These are phyloP conservation scores for Papilio demoleus DNA, from an alignment of 2,888 invertebrate genomes.

Conservation along the genomic window DNA sequence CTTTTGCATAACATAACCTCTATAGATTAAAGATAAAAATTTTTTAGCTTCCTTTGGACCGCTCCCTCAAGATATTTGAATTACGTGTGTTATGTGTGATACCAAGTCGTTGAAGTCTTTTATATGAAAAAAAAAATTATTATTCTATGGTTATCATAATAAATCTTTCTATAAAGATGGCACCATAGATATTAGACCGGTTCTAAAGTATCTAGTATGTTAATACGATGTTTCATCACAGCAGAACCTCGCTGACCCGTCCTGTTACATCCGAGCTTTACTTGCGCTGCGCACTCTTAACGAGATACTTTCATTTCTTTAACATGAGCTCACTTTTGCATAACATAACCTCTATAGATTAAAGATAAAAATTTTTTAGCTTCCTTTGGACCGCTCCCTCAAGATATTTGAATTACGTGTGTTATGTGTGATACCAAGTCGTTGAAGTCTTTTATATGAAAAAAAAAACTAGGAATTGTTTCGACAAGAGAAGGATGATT, in stretches of 20 bases:
- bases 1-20: conserved; percentile 33
- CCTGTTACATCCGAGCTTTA: conserved; percentile 34
- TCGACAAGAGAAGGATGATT: too few species aligned
- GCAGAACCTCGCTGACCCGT: conserved; percentile 35
- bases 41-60: conserved; percentile 23
- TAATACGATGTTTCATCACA: conserved; percentile 34
- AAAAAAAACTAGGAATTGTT: neutral
- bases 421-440: neutral
- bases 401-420: neutral
- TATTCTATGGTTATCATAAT: conserved; percentile 10
- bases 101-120: conserved; percentile 34
- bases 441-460: conserved; percentile 39
- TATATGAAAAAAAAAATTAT: conserved; percentile 24
- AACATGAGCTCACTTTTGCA: conserved; percentile 34
- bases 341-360: conserved; percentile 29
- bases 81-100: neutral
- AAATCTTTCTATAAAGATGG: conserved; percentile 21
- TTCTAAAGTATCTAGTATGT: conserved; percentile 26
- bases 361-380: conserved; percentile 23
- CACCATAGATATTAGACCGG: conserved; percentile 26
- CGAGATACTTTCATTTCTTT: conserved; percentile 40
- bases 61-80: conserved; percentile 8
- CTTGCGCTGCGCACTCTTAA: conserved; percentile 32
- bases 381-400: conserved; percentile 26
- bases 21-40: conserved; percentile 30